Evolutionary conservation across 2,888 invertebrate species (phyloP).

Genomic region (Halictus ligatus): DNA sequence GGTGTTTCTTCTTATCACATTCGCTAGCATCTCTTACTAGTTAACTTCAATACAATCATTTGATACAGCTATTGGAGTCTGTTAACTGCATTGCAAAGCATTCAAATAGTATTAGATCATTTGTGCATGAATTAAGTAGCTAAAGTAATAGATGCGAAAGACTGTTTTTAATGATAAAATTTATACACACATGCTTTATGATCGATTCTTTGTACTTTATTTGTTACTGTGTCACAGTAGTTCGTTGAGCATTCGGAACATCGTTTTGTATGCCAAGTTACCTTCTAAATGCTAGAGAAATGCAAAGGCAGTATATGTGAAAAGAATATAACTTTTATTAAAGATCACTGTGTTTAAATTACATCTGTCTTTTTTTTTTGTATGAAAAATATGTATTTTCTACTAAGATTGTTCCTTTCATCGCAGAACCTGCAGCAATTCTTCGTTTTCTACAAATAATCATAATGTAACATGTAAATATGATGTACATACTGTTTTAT

Average conservation of each 20-base stretch:
- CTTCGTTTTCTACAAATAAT: conserved; percentile 61
- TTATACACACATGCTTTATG: conserved; percentile 21
- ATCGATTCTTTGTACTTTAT: conserved; percentile 38
- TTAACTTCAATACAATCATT: conserved; percentile 28
- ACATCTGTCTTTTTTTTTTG: conserved; percentile 48
- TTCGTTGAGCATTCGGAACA: background rate
- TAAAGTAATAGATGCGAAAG: conserved; percentile 29
- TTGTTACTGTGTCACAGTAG: conserved; percentile 20
- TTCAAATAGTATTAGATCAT: conserved; percentile 36
- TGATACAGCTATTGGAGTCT: conserved; percentile 28
- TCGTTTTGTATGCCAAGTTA: conserved; percentile 26
- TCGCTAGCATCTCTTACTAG: conserved; percentile 14
- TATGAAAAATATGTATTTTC: conserved; percentile 64
- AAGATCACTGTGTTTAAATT: conserved; percentile 46
- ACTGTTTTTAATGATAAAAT: conserved; percentile 24
- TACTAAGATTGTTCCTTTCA: conserved; percentile 51
- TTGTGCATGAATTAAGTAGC: conserved; percentile 29
- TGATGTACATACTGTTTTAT: conserved; percentile 60
- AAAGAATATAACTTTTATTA: conserved; percentile 63
- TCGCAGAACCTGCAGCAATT: conserved; percentile 54
- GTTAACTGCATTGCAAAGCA: conserved; percentile 20
- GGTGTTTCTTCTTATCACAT: conserved; percentile 25
- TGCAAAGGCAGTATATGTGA: conserved; percentile 40
- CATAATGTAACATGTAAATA: conserved; percentile 62
- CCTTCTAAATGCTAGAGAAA: conserved; percentile 19